Base-by-base conservation (phyloP, 30 jellyfish, hydroid and myxozoan species). In the Aurelia aurita region DNA sequence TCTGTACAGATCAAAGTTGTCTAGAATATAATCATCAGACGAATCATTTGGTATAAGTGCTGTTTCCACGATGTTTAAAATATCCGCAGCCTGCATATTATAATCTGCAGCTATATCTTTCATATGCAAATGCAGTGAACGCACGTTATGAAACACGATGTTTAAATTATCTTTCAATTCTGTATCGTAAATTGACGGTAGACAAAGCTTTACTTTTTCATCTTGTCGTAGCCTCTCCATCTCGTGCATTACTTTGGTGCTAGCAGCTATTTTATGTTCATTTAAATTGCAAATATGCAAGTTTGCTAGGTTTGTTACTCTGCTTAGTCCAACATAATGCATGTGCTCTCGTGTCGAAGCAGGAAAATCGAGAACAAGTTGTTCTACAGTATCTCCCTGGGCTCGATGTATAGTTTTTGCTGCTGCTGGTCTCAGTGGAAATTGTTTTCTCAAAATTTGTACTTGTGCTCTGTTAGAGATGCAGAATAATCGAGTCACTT, bases 271-370 rank as follows among this genome's bases (percentile, higher is more conserved):
- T 29, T 28, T 55, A 4, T 45, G 27, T 39, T 39, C 74, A 70
- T 47, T 51, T 5, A 45, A 49, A 21, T 39, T 47, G 19, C 8
- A 44, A 28, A 73, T 73, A 21, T 73, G 22, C n/a, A 73, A 32
- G 82, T 46, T 34, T 14, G 25, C 25, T 3, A 57, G 9, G 39
- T 22, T 53, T 25, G 8, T 47, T 2, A 73, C 85, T 73, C 85
- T 51, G 23, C 85, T 73, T 11, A 73, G 72, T 13, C 25, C 85
- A n/a, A 73, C 70, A 22, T 35, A 73, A 27, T 73, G 85, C 74
- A 73, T 73, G 23, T 73, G 85, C 18, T 47, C 85, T 28, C 72
- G 45, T 4, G 85, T n/a, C 7, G 16, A 25, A 9, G 8, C 9
- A 9, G 75, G 43, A 28, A 73, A 73, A 12, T 47, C 74, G 26